Conservation (phyloP, 2,113 vertebrate species). For the zebrafish (Danio rerio) region DNA sequence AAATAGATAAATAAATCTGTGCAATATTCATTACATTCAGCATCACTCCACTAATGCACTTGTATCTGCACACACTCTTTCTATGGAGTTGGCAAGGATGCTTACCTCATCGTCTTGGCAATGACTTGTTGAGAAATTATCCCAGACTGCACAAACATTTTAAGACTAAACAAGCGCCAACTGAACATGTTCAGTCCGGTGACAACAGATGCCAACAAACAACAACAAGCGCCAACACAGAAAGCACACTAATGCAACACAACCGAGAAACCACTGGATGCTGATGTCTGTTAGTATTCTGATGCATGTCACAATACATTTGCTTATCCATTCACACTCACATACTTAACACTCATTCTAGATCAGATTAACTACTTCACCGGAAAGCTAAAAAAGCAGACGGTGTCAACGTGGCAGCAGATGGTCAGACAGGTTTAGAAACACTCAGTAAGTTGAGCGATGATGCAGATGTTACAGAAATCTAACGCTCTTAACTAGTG, state of each 20-base stretch:
- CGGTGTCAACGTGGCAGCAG: slow-evolving; percentile 26
- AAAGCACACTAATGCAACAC: not conserved
- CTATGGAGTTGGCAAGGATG: not conserved
- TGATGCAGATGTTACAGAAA: not conserved
- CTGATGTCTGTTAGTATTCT: not conserved
- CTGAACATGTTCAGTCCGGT: not conserved
- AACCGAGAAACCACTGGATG: not conserved
- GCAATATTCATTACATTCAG: not conserved
- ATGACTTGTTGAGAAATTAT: not conserved
- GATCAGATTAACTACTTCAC: slow-evolving; percentile 35
- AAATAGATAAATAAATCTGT: too few relatives aligned
- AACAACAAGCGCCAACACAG: not conserved
- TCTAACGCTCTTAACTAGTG: not conserved
- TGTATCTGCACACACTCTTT: not conserved
- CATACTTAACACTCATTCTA: slow-evolving; percentile 35
- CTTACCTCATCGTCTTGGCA: not conserved
- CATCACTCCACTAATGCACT: not conserved
- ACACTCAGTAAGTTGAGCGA: not conserved
- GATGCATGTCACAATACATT: not conserved
- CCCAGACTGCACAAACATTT: slow-evolving; percentile 5
- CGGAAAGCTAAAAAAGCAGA: slow-evolving; percentile 43
- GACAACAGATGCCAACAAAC: slow-evolving; percentile 1
- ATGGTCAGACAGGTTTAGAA: slow-evolving; percentile 11
- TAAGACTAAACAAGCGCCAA: not conserved
- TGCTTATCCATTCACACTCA: slow-evolving; percentile 46